Base-by-base conservation (phyloP, 2,113 vertebrate genomes). In the Neogobius melanostomus region DNA sequence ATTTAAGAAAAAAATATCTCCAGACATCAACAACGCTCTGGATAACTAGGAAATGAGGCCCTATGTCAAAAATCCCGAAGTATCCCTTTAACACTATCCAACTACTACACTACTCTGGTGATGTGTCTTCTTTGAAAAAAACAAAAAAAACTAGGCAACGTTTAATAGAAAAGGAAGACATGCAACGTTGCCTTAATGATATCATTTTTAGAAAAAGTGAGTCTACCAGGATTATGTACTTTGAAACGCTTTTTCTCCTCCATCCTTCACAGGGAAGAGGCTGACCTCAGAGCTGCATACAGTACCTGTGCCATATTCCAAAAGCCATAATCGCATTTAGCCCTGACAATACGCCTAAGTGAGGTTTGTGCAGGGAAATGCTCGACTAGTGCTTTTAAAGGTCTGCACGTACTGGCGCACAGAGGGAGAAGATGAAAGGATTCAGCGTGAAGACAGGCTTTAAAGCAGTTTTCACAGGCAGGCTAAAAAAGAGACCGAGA, bases 251-350 rank as follows among this genome's bases (percentile, higher is more conserved):
- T 14, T 51, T 51, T 14, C 7, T 11, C 79, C 90, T 2, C 82
- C 80, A 0, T 74, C 88, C 16, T 68, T 62, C 82, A 61, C 83
- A 76, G 7, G 83, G 87, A 74, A 69, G 72, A 85, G 51, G 81
- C 92, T 59, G 52, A 88, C 52, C 81, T 82, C 45, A 66, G 87
- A 60, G 79, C 89, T 75, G 81, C 81, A 88, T 36, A 36, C 28
- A 3, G 53, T 11, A 56, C 8, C 10, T 92, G 80, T 92, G 91
- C 61, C 42, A 6, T 46, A 63, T 49, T 68, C 70, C 28, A 68
- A 69, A 44, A 14, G 17, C 12, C 50, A 56, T 66, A 64, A 64
- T 47, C 44, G 45, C 62, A 64, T 64, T 64, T 61, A 42, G 14
- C 42, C 59, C 36, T 43, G 59, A 61, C 42, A 61, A 43, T 61